phyloP scores from a whole-genome alignment of 2,888 invertebrate genomes.

The Sinohyriopsis cumingii region DNA sequence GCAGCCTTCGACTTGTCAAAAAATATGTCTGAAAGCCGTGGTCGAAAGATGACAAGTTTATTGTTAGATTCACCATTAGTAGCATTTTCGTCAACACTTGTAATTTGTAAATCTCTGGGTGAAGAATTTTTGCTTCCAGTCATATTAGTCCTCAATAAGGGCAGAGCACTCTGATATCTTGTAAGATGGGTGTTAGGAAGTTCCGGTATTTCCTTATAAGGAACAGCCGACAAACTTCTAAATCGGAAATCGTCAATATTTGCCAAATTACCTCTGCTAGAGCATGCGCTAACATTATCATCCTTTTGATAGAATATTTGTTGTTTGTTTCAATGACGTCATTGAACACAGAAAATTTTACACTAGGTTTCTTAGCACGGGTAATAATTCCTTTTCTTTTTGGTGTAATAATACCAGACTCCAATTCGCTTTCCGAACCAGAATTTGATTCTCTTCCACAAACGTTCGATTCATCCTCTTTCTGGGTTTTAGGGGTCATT shows the following conservation, averaged over 20 bases:
- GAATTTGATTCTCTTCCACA: slow-evolving; percentile 2
- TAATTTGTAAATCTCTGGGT: neutral
- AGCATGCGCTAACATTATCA: no score
- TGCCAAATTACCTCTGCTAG: neutral
- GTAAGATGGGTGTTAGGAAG: slow-evolving; percentile 10
- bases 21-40: slow-evolving; percentile 26
- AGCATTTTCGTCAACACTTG: no score
- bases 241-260: slow-evolving; percentile 9
- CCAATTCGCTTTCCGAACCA: slow-evolving; percentile 8
- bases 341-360: slow-evolving; percentile 33
- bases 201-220: slow-evolving; percentile 17
- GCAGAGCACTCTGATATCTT: slow-evolving; percentile 33
- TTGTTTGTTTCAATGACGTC: slow-evolving; percentile 20
- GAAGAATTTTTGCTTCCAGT: neutral
- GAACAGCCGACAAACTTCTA: slow-evolving; percentile 29
- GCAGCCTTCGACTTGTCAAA: slow-evolving; percentile 43
- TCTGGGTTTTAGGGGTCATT: neutral
- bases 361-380: slow-evolving; percentile 28
- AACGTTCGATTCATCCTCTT: slow-evolving; percentile 6
- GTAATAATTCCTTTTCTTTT: slow-evolving; percentile 28
- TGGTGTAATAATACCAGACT: slow-evolving; percentile 7
- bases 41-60: no score
- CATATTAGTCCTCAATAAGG: neutral
- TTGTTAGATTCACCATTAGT: no score
- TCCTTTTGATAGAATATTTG: slow-evolving; percentile 1